Conservation (phyloP, 2,888 invertebrate genomes). For the Megastigmus dorsalis region DNA sequence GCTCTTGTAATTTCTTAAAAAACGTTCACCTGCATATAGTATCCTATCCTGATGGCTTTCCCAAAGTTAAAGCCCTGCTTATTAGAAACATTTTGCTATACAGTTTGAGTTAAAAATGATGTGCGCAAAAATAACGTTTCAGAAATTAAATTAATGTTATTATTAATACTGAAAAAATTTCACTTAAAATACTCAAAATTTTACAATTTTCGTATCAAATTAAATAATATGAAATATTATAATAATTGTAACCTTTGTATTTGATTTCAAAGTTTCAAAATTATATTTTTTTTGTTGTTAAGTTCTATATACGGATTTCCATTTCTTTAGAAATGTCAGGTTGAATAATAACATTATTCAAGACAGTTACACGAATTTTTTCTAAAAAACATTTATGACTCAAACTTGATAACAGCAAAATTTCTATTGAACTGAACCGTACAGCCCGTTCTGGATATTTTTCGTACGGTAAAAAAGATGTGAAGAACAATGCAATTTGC, state of each 20-base stretch:
- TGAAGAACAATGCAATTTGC: constrained; percentile 41
- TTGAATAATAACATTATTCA: constrained; percentile 28
- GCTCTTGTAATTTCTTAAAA: constrained; percentile 14
- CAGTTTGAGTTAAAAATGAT: constrained; percentile 13
- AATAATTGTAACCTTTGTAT: no score
- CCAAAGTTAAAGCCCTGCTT: constrained; percentile 10
- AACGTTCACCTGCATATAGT: constrained; percentile 3
- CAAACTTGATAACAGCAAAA: constrained; percentile 29
- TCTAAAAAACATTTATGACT: constrained; percentile 3
- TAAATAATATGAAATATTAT: neutral
- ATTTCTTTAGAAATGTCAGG: no score
- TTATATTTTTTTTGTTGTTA: no score
- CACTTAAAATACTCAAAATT: neutral
- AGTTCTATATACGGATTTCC: no score
- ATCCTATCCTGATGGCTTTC: constrained; percentile 7
- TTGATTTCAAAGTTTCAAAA: neutral
- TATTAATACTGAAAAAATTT: no score
- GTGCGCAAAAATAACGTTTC: no score
- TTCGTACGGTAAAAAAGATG: constrained; percentile 43
- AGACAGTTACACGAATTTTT: neutral
- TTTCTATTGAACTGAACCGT: constrained; percentile 68
- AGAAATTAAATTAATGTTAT: no score
- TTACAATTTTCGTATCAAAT: neutral
- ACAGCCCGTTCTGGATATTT: constrained; percentile 74
- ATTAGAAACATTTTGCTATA: constrained; percentile 21